These are phyloP conservation scores for Falcunculus frontatus DNA, from an alignment of 2,113 vertebrate genomes.

Conservation along the genomic window DNA sequence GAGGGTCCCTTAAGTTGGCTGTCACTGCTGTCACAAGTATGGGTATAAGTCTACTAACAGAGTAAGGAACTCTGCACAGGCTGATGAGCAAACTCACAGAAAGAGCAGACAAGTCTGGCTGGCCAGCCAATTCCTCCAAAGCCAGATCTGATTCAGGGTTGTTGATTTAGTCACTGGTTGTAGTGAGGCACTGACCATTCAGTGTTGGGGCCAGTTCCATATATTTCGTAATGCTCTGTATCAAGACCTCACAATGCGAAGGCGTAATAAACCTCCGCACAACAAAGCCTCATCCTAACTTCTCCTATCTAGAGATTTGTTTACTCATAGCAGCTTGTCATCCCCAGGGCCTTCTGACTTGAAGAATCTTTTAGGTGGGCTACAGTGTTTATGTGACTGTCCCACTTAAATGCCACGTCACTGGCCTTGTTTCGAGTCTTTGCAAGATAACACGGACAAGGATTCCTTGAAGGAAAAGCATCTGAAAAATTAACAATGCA, in stretches of 20 bases:
- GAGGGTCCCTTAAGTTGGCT: not conserved
- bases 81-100: not conserved
- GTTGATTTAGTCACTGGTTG: not conserved
- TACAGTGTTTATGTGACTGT: not conserved
- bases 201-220: not conserved
- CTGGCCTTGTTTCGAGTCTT: not conserved
- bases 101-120: not conserved
- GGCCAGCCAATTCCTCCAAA: not conserved
- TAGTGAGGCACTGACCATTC: not conserved
- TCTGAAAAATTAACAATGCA: not conserved
- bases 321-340: not conserved
- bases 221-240: not conserved
- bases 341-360: not conserved
- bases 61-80: not conserved
- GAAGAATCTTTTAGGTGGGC: not conserved
- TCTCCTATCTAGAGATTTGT: not conserved
- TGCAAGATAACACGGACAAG: not conserved
- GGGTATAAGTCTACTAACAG: not conserved
- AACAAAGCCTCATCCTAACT: not conserved
- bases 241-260: not conserved
- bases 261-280: not conserved
- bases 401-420: not conserved
- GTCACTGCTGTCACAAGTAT: not conserved
- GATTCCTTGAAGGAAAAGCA: not conserved
- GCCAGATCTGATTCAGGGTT: not conserved